Percentiles rank a stretch among this genome's conserved stretches.
Conservation (phyloP, 2,113 vertebrate genomes). For the Phasianus colchicus region DNA sequence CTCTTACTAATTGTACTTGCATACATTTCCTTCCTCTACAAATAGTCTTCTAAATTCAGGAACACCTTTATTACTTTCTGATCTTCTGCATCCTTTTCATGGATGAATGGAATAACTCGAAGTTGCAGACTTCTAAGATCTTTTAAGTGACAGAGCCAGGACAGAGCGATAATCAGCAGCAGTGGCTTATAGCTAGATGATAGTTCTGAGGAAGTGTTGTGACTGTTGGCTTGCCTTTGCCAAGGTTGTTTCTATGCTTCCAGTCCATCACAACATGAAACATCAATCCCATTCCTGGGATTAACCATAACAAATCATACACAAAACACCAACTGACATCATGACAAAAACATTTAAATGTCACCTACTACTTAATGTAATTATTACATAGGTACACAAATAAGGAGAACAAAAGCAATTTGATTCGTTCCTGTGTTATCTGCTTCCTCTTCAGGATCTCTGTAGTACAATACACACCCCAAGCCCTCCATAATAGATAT, state of each 20-base stretch:
- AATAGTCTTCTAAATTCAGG: neutral
- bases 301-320: neutral
- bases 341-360: neutral
- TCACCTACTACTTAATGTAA: neutral
- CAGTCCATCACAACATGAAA: neutral
- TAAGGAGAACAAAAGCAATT: neutral
- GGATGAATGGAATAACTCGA: neutral
- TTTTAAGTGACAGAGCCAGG: neutral
- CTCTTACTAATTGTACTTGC: neutral
- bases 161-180: neutral
- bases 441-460: neutral
- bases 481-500: neutral
- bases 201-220: neutral
- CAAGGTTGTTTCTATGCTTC: neutral
- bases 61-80: neutral
- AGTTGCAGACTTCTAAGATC: neutral
- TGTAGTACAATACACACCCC: neutral
- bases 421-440: neutral
- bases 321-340: neutral
- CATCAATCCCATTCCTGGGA: neutral
- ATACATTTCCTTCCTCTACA: neutral
- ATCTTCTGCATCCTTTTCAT: neutral
- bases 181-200: rapidly evolving
- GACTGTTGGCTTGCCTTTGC: neutral
- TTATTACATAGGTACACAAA: neutral